Conservation (phyloP, 2,113 vertebrate species). For the Thalassarche chlororhynchos region DNA sequence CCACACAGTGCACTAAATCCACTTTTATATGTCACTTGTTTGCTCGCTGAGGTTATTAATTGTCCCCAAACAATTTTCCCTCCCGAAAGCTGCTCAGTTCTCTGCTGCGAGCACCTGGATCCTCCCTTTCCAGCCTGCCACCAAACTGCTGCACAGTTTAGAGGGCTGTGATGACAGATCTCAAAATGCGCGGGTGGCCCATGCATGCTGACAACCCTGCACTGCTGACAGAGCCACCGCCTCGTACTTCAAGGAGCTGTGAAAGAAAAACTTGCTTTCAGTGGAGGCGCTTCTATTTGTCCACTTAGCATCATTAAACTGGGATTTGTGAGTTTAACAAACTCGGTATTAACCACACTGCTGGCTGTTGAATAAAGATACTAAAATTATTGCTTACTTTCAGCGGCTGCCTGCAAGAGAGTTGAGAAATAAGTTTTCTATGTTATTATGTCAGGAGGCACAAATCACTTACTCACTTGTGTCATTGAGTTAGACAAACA, state of each 20-base stretch:
- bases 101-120: neutral
- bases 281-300: neutral
- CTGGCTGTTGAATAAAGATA: neutral
- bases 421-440: neutral
- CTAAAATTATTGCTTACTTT: neutral
- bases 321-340: neutral
- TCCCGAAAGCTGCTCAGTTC: neutral
- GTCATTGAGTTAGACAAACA: neutral
- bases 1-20: neutral
- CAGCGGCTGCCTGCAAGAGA: neutral
- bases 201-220: rapidly evolving
- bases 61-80: neutral
- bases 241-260: neutral
- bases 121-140: neutral
- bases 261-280: neutral
- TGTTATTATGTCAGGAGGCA: neutral
- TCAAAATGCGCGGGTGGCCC: neutral
- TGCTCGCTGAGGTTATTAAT: neutral
- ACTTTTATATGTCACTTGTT: neutral
- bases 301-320: neutral
- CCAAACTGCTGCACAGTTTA: neutral
- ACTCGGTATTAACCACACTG: neutral
- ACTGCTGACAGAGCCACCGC: neutral
- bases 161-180: neutral
- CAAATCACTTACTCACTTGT: neutral